phyloP scores from a whole-genome alignment of 1,140 invertebrate genomes.

The Callitettix versicolor region DNA sequence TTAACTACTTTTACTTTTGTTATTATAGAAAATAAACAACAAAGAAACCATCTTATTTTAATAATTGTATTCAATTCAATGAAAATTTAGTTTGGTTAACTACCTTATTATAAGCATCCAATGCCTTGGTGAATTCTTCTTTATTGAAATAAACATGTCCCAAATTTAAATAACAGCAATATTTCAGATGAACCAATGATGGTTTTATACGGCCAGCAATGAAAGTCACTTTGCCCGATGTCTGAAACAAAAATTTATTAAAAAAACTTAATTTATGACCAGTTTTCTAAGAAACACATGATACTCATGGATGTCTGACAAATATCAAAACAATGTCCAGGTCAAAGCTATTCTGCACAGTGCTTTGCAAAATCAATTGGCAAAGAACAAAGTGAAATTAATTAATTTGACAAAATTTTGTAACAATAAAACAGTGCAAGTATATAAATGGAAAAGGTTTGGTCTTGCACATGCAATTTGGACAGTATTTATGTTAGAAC shows the following conservation, averaged over 20 bases:
- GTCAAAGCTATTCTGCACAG: background rate
- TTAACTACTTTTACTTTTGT: too few species aligned
- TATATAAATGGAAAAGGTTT: too few species aligned
- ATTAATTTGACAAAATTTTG: background rate
- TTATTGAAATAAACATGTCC: conserved; percentile 23
- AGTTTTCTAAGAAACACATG: background rate
- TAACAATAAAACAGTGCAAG: too few species aligned
- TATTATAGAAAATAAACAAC: too few species aligned
- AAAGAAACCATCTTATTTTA: too few species aligned
- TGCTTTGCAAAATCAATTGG: background rate
- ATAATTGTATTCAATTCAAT: too few species aligned
- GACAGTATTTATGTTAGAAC: too few species aligned
- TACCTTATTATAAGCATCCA: conserved; percentile 27
- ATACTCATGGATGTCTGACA: background rate
- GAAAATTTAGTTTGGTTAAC: too few species aligned
- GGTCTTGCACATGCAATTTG: too few species aligned
- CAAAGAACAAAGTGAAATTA: background rate
- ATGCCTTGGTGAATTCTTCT: conserved; percentile 18
- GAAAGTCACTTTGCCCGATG: conserved; percentile 15
- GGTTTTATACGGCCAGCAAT: conserved; percentile 19
- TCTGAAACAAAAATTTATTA: conserved; percentile 18
- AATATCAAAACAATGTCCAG: background rate
- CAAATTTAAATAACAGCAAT: conserved; percentile 26
- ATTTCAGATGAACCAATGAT: conserved; percentile 26
- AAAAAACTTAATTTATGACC: background rate